These are phyloP conservation scores for Adela reaumurella DNA, from an alignment of 2,888 invertebrate species.

Conservation along the genomic window DNA sequence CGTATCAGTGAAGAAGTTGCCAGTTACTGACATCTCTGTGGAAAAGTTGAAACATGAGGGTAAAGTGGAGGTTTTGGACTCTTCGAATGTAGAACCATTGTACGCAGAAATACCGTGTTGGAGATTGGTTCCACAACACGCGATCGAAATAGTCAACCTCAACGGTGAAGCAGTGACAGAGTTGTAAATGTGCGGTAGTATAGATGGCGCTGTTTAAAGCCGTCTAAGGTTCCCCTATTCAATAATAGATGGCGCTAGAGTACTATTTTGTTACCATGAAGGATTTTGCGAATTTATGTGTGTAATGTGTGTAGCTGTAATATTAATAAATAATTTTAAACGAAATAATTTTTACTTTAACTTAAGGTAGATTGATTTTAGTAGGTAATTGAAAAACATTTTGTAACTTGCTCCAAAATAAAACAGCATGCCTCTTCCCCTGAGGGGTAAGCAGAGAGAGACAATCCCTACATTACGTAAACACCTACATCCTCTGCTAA, in stretches of 20 bases:
- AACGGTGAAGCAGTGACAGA: slow-evolving; percentile 51
- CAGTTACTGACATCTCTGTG: slow-evolving; percentile 36
- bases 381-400: too few species aligned
- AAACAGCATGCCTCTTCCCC: too few species aligned
- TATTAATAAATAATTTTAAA: too few species aligned
- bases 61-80: slow-evolving; percentile 35
- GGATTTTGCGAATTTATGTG: too few species aligned
- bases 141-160: slow-evolving; percentile 36
- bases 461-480: too few species aligned
- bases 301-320: too few species aligned
- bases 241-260: background rate
- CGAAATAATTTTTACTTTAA: too few species aligned
- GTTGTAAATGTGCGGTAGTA: slow-evolving; percentile 18
- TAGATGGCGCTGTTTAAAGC: background rate
- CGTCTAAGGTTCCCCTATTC: background rate
- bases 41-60: slow-evolving; percentile 46
- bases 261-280: too few species aligned
- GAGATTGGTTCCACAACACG: slow-evolving; percentile 46
- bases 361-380: too few species aligned
- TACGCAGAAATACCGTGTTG: slow-evolving; percentile 66
- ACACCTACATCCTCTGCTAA: too few species aligned
- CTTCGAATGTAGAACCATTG: slow-evolving; percentile 53
- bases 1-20: slow-evolving; percentile 8
- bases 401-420: too few species aligned
- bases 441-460: too few species aligned